These are phyloP conservation scores for Dasypolia templi DNA, from an alignment of 2,888 invertebrate species.

Conservation along the genomic window DNA sequence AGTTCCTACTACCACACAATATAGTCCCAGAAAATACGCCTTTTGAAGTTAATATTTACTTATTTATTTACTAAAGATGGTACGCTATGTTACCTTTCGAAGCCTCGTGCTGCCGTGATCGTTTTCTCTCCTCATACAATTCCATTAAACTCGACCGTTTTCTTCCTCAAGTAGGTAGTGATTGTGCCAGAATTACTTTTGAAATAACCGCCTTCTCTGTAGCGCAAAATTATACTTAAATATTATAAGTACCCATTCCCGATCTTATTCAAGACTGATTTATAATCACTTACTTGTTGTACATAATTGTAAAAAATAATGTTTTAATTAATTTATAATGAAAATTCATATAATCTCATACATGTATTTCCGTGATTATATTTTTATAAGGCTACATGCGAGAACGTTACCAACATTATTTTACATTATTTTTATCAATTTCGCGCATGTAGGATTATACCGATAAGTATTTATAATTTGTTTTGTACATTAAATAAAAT, in stretches of 20 bases:
- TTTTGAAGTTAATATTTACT: background rate
- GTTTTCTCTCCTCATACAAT: background rate
- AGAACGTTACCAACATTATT: slow-evolving; percentile 13
- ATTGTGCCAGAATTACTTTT: background rate
- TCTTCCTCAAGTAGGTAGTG: background rate
- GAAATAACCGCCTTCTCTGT: background rate
- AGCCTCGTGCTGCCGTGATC: background rate
- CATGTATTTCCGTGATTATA: background rate
- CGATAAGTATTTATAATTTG: slow-evolving; percentile 36
- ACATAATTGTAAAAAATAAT: slow-evolving; percentile 41
- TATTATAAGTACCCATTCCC: slow-evolving; percentile 6
- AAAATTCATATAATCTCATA: slow-evolving; percentile 37
- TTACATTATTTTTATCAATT: background rate
- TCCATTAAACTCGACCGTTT: background rate
- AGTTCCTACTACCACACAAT: background rate
- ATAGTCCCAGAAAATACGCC: background rate
- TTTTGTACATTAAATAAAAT: slow-evolving; percentile 31
- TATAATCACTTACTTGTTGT: slow-evolving; percentile 34
- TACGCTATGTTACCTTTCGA: background rate
- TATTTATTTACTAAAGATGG: background rate
- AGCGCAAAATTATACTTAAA: background rate
- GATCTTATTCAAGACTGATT: slow-evolving; percentile 56
- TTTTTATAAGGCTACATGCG: background rate
- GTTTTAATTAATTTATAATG: slow-evolving; percentile 19
- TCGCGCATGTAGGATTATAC: slow-evolving; percentile 6